A percentile compares a stretch with the other conserved stretches of the same genome.
These are phyloP conservation scores for Drosophila recens DNA, from an alignment of 2,888 invertebrate genomes.

Conservation along the genomic window DNA sequence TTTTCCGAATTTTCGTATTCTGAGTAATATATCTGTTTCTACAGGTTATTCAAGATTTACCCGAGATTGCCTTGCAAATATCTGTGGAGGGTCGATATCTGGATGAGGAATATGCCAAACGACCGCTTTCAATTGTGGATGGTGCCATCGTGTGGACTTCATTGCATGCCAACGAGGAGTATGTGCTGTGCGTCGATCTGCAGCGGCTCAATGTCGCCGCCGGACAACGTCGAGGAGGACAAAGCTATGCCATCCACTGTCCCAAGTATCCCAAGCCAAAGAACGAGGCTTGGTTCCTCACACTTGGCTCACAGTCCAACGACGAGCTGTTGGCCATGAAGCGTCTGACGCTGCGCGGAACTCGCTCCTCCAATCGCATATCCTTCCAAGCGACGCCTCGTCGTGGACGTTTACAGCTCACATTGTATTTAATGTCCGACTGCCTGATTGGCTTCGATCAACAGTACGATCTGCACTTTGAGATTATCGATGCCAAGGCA, in stretches of 20 bases:
- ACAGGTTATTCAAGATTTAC: slow-evolving; percentile 88
- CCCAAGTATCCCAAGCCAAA: slow-evolving; percentile 96
- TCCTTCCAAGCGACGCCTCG: slow-evolving; percentile 88
- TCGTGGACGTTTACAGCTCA: slow-evolving; percentile 91
- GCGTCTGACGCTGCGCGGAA: slow-evolving; percentile 88
- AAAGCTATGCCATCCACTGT: slow-evolving; percentile 89
- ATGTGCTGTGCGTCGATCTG: slow-evolving; percentile 88
- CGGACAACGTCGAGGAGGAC: slow-evolving; percentile 74
- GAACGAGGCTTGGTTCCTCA: slow-evolving; percentile 97
- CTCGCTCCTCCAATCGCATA: slow-evolving; percentile 86
- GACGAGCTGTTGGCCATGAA: slow-evolving; percentile 93
- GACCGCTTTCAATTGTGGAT: slow-evolving; percentile 83
- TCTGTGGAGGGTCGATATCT: slow-evolving; percentile 87
- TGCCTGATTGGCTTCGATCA: slow-evolving; percentile 97
- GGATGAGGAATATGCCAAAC: slow-evolving; percentile 68
- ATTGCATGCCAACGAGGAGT: slow-evolving; percentile 90
- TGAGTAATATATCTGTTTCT: too few species aligned
- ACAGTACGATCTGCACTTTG: slow-evolving; percentile 89
- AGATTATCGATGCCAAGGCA: slow-evolving; percentile 84
- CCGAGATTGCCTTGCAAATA: slow-evolving; percentile 88
- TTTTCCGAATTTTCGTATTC: too few species aligned
- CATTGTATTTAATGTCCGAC: slow-evolving; percentile 95
- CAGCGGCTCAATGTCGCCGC: slow-evolving; percentile 86
- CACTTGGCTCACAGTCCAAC: slow-evolving; percentile 90
- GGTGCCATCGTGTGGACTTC: slow-evolving; percentile 86